phyloP scores from a whole-genome alignment of 1,140 invertebrate species.

The Thaumetopoea pityocampa region DNA sequence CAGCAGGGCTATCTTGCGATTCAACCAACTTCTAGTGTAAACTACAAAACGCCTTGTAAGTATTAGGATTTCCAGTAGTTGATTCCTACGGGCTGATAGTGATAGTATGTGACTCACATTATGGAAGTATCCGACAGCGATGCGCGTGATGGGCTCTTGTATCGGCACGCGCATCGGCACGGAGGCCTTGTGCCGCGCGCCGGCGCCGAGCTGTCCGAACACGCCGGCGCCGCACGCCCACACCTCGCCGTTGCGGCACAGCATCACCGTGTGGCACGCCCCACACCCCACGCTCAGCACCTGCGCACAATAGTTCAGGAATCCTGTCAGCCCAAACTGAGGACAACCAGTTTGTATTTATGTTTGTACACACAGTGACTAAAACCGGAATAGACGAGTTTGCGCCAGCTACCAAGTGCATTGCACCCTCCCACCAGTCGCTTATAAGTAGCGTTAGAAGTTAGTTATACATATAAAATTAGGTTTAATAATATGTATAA shows the following conservation, averaged over 20 bases:
- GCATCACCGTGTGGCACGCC: conserved; percentile 49
- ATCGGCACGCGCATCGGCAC: conserved; percentile 38
- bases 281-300: conserved; percentile 54
- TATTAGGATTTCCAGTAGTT: neutral
- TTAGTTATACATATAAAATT: too few species aligned
- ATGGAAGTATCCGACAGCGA: conserved; percentile 59
- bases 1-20: too few species aligned
- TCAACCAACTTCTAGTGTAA: too few species aligned
- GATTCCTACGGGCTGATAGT: neutral
- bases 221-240: conserved; percentile 55
- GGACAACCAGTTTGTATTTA: too few species aligned
- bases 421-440: too few species aligned
- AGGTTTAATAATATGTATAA: too few species aligned
- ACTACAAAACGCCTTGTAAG: too few species aligned
- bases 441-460: too few species aligned
- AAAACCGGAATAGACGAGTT: too few species aligned
- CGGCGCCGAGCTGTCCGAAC: conserved; percentile 54
- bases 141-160: conserved; percentile 25
- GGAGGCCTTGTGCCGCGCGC: conserved; percentile 42
- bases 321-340: too few species aligned
- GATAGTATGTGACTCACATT: conserved; percentile 31
- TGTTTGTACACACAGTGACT: too few species aligned
- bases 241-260: conserved; percentile 52
- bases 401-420: too few species aligned
- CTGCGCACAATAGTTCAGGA: conserved; percentile 30